Evolutionary conservation across 30 jellyfish, hydroid and myxozoan genomes (phyloP), one percentile per base, ranked within the genome.

Genomic region (Pseudorhiza aurosa): DNA sequence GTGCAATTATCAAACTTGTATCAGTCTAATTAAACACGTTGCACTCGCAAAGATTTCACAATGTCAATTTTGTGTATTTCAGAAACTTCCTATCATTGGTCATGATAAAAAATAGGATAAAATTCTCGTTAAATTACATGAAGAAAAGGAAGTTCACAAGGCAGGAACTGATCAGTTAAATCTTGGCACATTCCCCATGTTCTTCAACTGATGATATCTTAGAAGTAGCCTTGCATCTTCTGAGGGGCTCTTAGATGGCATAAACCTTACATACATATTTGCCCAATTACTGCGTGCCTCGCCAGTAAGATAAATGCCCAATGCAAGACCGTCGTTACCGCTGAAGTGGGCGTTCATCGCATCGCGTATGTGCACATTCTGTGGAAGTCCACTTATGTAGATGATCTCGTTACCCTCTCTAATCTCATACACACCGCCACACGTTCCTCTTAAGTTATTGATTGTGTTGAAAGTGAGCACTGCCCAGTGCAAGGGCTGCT

Each of bases 361-460:
- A 60, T 93, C 99, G 28, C 99, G 50, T 18, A 93, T 77, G 75
- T 85, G 99, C 1, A 93, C 94, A 32, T 82, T 93, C 31, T 63
- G 90, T 5, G 99, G 99, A 27, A 93, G 68, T n/a, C 99, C 99
- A 57, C 99, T 93, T 7, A 93, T 93, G 95, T 93, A 93, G 31
- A 93, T 78, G 69, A 75, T 81, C 46, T 65, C 85, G 50, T 79
- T 44, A 19, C 79, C 73, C 44, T 85, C 96, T 45, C 82, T 57
- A 60, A 93, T 93, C 72, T 93, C 99, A 59, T 93, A 93, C 30
- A 93, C 99, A 0, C 99, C 99, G 7, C 99, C 99, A 42, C 90
- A 70, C 1, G 96, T 96, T 9, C 96, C 96, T 7, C 85, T 35
- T 50, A 45, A 50, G 59, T 83, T 93, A 72, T 87, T 87, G 8